phyloP scores from a whole-genome alignment of 2,888 invertebrate genomes.

The Leptopilina myrica region DNA sequence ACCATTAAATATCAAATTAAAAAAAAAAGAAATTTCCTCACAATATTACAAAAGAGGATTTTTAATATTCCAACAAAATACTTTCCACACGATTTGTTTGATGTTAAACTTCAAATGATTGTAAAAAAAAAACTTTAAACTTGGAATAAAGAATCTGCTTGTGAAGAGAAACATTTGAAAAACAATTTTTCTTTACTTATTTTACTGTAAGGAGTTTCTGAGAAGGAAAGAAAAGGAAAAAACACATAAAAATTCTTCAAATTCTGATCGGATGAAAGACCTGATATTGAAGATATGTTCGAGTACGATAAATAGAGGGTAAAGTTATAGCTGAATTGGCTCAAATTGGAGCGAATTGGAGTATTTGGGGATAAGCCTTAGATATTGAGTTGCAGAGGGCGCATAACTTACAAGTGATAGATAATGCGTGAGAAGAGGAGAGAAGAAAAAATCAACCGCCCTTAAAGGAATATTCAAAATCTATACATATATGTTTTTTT shows the following conservation, averaged over 20 bases:
- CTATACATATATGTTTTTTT: background rate
- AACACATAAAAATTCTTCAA: background rate
- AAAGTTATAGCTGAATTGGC: slow-evolving; percentile 17
- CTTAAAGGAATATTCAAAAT: background rate
- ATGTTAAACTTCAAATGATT: no score
- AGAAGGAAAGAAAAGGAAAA: background rate
- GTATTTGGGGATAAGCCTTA: slow-evolving; percentile 5
- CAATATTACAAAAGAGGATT: no score
- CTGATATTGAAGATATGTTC: background rate
- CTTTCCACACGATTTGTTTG: no score
- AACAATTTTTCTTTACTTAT: background rate
- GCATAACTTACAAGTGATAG: slow-evolving; percentile 18
- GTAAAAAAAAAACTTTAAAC: no score
- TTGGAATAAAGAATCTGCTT: no score
- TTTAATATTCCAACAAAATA: no score
- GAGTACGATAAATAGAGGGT: background rate
- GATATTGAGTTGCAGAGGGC: slow-evolving; percentile 10
- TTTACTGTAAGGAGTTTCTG: background rate
- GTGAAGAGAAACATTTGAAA: background rate
- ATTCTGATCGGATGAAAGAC: background rate
- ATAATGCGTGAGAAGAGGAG: background rate
- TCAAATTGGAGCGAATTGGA: slow-evolving; percentile 16
- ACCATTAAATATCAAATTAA: no score
- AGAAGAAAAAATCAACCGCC: background rate
- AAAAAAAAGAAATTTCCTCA: no score